Conservation (phyloP, 2,113 vertebrate species). For the Barnardius zonarius region DNA sequence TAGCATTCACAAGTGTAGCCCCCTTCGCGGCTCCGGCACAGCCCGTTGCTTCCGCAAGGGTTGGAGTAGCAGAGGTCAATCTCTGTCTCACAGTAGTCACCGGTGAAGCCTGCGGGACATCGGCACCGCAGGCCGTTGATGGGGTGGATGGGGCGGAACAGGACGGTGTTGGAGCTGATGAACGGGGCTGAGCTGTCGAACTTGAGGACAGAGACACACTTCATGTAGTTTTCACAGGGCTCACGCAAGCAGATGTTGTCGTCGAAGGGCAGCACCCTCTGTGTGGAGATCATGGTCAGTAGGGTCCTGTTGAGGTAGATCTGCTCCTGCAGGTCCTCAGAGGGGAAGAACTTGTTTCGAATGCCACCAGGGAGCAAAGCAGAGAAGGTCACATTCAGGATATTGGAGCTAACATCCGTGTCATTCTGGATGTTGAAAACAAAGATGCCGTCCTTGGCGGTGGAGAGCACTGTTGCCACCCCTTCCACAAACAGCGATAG, state of each 20-base stretch:
- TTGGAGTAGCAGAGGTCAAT: constrained; percentile 95
- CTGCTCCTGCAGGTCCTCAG: constrained; percentile 95
- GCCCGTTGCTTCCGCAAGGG: constrained; percentile 86
- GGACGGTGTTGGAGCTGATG: constrained; percentile 88
- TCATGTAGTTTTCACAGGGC: constrained; percentile 99
- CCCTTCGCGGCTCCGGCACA: constrained; percentile 89
- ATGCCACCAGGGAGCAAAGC: constrained; percentile 85
- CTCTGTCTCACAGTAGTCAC: constrained; percentile 94
- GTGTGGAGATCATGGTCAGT: constrained; percentile 85
- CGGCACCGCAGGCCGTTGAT: constrained; percentile 93
- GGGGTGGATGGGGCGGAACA: constrained; percentile 96
- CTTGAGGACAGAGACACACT: constrained; percentile 92
- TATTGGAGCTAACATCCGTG: constrained; percentile 88
- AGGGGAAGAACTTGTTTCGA: constrained; percentile 85
- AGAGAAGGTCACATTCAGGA: constrained; percentile 95
- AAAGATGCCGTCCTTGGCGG: constrained; percentile 85
- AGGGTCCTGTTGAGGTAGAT: constrained; percentile 95
- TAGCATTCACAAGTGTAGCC: constrained; percentile 92
- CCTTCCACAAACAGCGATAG: constrained; percentile 90
- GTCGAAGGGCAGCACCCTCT: constrained; percentile 94
- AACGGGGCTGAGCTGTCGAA: constrained; percentile 96
- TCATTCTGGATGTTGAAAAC: constrained; percentile 97
- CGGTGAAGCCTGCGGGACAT: constrained; percentile 90
- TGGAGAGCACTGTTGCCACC: constrained; percentile 90
- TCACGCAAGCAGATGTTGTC: constrained; percentile 97